Conservation (phyloP, 2,888 invertebrate genomes). For the Folsomia candida region DNA sequence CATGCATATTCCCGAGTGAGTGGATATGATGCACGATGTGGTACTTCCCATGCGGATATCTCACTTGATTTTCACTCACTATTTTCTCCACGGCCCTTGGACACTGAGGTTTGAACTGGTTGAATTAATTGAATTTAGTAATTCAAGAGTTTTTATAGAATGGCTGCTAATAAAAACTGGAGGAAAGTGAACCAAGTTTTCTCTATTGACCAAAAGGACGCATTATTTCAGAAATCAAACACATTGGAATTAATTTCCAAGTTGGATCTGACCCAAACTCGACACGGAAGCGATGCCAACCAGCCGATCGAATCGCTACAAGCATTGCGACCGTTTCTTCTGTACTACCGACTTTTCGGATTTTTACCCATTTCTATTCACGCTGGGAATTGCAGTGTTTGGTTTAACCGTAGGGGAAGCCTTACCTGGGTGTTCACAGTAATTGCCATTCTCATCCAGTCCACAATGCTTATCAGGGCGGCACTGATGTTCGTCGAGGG, state of each 20-base stretch:
- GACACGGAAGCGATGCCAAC: neutral
- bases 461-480: slow-evolving; percentile 15
- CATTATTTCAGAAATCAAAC: neutral
- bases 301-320: slow-evolving; percentile 10
- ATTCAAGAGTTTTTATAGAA: too few relatives aligned
- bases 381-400: neutral
- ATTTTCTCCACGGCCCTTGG: too few relatives aligned
- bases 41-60: too few relatives aligned
- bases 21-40: too few relatives aligned
- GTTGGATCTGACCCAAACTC: neutral
- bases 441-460: slow-evolving; percentile 18
- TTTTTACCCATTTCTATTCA: slow-evolving; percentile 25
- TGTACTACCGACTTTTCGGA: slow-evolving; percentile 23
- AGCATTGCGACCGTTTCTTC: slow-evolving; percentile 26
- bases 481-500: neutral
- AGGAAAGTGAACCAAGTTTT: neutral
- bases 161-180: neutral
- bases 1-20: too few relatives aligned
- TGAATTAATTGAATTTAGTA: too few relatives aligned
- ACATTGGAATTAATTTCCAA: neutral
- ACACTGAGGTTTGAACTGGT: too few relatives aligned
- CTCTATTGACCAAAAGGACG: too few relatives aligned
- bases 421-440: slow-evolving; percentile 18
- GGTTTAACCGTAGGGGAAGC: neutral
- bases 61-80: too few relatives aligned